Conservation (phyloP, 2,797 vertebrate genomes). For the Danio kyathit region DNA sequence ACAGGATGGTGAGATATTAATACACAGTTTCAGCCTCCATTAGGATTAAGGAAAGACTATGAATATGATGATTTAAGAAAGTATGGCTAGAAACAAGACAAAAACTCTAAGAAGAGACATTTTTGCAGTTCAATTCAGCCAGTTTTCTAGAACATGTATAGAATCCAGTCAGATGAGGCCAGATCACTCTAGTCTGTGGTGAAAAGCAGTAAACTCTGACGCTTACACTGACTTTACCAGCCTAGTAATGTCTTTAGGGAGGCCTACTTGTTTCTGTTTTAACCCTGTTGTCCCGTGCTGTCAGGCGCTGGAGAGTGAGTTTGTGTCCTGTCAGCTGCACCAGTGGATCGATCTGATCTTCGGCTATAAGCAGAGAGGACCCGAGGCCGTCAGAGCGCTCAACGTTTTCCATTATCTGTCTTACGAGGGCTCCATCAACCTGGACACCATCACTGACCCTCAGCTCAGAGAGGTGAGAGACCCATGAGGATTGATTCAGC, state of each 20-base stretch:
- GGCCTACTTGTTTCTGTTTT: background rate
- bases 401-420: constrained; percentile 96
- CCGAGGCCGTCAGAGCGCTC: constrained; percentile 92
- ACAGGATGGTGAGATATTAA: constrained; percentile 90
- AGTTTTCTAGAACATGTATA: background rate
- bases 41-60: no score
- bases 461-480: constrained; percentile 88
- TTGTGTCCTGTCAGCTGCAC: constrained; percentile 92
- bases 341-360: constrained; percentile 99
- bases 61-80: no score
- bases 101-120: no score
- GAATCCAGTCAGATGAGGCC: background rate
- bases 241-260: constrained; percentile 15
- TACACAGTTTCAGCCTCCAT: no score
- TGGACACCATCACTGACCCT: constrained; percentile 89
- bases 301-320: constrained; percentile 97
- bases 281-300: constrained; percentile 44
- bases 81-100: no score
- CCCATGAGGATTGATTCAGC: background rate
- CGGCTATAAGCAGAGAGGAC: constrained; percentile 97
- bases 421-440: constrained; percentile 92
- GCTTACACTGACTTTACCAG: background rate
- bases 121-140: background rate
- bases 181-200: background rate
- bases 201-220: background rate